These are phyloP conservation scores for Corydoras maculifer DNA, from an alignment of 2,113 vertebrate species.

Conservation along the genomic window DNA sequence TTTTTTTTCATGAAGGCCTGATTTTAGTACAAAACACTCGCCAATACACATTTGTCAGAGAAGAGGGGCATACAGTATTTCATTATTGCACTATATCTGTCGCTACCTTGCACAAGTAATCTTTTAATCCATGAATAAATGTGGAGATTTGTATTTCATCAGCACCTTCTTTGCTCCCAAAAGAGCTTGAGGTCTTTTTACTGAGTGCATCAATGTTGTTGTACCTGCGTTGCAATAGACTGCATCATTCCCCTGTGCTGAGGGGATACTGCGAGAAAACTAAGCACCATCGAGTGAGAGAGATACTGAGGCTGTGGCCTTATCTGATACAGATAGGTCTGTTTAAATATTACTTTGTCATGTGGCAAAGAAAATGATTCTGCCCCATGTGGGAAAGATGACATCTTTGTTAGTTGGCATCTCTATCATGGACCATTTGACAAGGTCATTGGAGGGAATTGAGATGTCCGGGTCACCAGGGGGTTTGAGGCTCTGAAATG, in stretches of 20 bases:
- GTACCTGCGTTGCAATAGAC: constrained; percentile 34
- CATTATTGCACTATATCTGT: constrained; percentile 26
- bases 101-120: constrained; percentile 44
- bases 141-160: constrained; percentile 55
- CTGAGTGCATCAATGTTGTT: constrained; percentile 17
- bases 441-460: constrained; percentile 6
- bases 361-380: constrained; percentile 27
- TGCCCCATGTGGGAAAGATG: not conserved
- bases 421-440: not conserved
- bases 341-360: constrained; percentile 37
- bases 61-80: constrained; percentile 24
- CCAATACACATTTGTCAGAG: constrained; percentile 13
- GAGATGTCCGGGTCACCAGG: constrained; percentile 4
- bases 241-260: constrained; percentile 24
- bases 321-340: constrained; percentile 44
- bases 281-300: constrained; percentile 28
- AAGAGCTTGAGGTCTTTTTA: constrained; percentile 22
- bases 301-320: constrained; percentile 20
- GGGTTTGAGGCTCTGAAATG: not conserved
- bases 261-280: constrained; percentile 33
- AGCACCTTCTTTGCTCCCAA: constrained; percentile 36
- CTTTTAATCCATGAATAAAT: constrained; percentile 56
- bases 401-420: constrained; percentile 30
- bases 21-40: too few species aligned
- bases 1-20: too few species aligned